Percentiles rank a stretch among this genome's conserved stretches.
Evolutionary conservation across 2,113 vertebrate species (phyloP).

Genomic region (Canis aureus): DNA sequence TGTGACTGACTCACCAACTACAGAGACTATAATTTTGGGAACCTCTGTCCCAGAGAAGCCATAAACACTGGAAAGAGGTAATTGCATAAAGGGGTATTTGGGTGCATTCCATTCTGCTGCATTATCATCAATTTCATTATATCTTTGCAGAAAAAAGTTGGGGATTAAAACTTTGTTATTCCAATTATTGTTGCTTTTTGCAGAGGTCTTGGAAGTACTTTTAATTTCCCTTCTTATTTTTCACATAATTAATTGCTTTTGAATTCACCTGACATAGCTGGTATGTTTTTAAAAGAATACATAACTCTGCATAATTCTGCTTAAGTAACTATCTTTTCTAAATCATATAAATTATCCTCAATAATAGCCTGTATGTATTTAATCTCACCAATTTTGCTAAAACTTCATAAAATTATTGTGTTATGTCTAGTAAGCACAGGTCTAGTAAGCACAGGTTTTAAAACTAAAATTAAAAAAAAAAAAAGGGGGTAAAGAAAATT

Average conservation of each 20-base stretch:
- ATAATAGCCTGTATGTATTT: background rate
- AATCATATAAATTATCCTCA: background rate
- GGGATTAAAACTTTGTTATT: background rate
- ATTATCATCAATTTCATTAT: background rate
- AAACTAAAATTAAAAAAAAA: background rate
- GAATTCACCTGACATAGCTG: background rate
- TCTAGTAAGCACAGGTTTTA: background rate
- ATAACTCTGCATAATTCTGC: background rate
- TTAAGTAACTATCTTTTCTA: slow-evolving; percentile 16
- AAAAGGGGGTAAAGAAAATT: background rate
- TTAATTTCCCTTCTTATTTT: slow-evolving; percentile 3
- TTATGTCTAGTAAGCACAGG: background rate
- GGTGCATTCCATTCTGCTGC: background rate
- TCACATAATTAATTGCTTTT: background rate
- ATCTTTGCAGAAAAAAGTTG: slow-evolving; percentile 6
- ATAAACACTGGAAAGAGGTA: background rate
- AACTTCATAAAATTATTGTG: background rate
- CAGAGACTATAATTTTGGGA: background rate
- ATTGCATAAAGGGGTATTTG: background rate
- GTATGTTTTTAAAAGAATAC: background rate
- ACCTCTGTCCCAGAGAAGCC: background rate
- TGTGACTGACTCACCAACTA: background rate
- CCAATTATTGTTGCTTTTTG: background rate
- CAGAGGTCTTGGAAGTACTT: background rate
- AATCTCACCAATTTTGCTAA: background rate